Conservation (phyloP, 2,888 invertebrate genomes). For the Choristoneura rosaceana region DNA sequence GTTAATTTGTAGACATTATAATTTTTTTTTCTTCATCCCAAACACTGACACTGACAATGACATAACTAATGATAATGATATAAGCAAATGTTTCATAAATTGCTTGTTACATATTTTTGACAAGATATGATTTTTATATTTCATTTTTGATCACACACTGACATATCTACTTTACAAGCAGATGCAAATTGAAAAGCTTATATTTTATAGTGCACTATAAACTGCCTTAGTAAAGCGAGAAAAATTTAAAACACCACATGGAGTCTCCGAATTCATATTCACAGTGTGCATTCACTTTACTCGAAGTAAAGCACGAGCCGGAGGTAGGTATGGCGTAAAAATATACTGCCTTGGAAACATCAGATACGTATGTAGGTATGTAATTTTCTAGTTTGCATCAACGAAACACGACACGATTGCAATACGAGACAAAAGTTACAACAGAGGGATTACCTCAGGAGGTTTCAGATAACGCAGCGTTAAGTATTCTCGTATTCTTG, state of each 20-base stretch:
- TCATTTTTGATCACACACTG: too few species aligned
- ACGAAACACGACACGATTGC: conserved; percentile 37
- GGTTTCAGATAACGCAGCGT: background rate
- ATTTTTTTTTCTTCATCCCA: too few species aligned
- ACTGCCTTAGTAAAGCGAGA: background rate
- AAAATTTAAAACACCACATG: conserved; percentile 28
- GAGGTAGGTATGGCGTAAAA: conserved; percentile 54
- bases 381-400: conserved; percentile 54
- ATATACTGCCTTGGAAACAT: conserved; percentile 52
- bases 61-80: too few species aligned
- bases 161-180: too few species aligned
- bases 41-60: too few species aligned
- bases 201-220: conserved; percentile 2
- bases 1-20: too few species aligned
- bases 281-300: conserved; percentile 55
- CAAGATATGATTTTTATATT: too few species aligned
- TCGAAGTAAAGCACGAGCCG: conserved; percentile 51
- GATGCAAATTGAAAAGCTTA: conserved; percentile 1
- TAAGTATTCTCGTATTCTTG: background rate
- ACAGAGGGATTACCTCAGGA: conserved; percentile 21
- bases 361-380: conserved; percentile 50
- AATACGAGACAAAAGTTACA: conserved; percentile 26
- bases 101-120: too few species aligned
- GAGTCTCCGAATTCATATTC: conserved; percentile 52
- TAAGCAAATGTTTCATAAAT: too few species aligned